Percentiles rank a stretch among this genome's conserved stretches.
These are phyloP conservation scores for Halcyon malimbica DNA, from an alignment of 2,113 vertebrate species.

Conservation along the genomic window DNA sequence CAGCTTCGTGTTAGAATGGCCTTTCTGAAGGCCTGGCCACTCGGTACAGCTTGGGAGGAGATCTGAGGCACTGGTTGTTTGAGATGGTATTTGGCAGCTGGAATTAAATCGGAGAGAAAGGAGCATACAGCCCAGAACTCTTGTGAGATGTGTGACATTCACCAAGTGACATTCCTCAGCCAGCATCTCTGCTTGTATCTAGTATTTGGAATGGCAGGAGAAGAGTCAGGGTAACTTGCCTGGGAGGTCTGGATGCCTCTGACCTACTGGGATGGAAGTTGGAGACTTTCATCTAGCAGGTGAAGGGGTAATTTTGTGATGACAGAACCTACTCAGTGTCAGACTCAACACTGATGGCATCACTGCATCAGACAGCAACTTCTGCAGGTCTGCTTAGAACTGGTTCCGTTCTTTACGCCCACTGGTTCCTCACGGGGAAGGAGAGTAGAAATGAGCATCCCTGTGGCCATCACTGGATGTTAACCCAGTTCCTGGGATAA, in stretches of 20 bases:
- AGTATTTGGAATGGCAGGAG: neutral
- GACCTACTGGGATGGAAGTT: neutral
- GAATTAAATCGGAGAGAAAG: neutral
- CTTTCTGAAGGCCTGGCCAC: neutral
- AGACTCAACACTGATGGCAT: neutral
- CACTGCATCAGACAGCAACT: neutral
- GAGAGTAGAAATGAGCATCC: neutral
- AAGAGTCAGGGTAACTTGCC: neutral
- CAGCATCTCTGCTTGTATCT: neutral
- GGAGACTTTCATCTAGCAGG: neutral
- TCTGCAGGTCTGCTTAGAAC: neutral
- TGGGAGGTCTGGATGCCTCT: neutral
- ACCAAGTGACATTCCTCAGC: neutral
- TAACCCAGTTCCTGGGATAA: neutral
- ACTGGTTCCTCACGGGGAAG: neutral
- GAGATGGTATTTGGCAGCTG: neutral
- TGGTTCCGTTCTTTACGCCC: neutral
- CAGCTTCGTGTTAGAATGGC: neutral
- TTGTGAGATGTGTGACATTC: fast-evolving
- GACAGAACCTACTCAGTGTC: neutral
- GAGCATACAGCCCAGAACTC: neutral
- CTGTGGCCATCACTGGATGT: neutral
- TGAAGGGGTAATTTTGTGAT: neutral
- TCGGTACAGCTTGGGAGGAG: neutral
- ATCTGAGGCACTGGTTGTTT: neutral